These are phyloP conservation scores for Pachypanchax playfairii DNA, from an alignment of 2,113 vertebrate species.

Conservation along the genomic window DNA sequence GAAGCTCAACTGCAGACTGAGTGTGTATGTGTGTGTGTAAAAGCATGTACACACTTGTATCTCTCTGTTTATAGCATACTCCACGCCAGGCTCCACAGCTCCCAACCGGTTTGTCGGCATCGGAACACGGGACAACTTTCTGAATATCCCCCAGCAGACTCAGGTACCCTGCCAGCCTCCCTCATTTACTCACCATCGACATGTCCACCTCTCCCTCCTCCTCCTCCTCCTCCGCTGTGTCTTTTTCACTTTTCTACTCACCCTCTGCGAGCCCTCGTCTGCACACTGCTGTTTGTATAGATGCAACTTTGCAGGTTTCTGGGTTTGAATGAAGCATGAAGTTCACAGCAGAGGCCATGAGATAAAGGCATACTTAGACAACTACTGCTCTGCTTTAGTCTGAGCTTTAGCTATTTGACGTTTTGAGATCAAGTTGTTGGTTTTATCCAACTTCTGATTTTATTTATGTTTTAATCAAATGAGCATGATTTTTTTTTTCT, in stretches of 20 bases:
- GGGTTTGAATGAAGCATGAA: conserved; percentile 41
- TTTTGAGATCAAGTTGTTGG: background rate
- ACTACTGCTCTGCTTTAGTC: conserved; percentile 19
- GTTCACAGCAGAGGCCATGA: conserved; percentile 41
- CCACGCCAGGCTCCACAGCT: conserved; percentile 94
- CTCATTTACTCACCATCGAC: conserved; percentile 67
- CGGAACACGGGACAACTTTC: conserved; percentile 97
- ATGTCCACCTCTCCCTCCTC: conserved; percentile 42
- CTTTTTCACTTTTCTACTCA: conserved; percentile 32
- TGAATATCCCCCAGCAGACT: conserved; percentile 93
- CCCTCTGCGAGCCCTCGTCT: conserved; percentile 36
- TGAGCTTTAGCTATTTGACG: background rate
- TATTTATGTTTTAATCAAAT: background rate
- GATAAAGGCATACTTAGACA: conserved; percentile 41
- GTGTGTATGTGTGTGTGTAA: conserved; percentile 74
- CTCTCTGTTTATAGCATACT: conserved; percentile 87
- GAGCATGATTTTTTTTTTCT: background rate
- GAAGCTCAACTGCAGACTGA: conserved; percentile 53
- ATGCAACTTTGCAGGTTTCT: conserved; percentile 16
- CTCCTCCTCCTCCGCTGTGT: conserved; percentile 47
- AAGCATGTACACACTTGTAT: conserved; percentile 79
- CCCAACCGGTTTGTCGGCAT: conserved; percentile 97
- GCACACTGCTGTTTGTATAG: conserved; percentile 17
- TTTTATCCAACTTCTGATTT: background rate
- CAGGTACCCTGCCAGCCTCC: conserved; percentile 80